Conservation (phyloP, 2,888 invertebrate species). For the Gari tellinella region DNA sequence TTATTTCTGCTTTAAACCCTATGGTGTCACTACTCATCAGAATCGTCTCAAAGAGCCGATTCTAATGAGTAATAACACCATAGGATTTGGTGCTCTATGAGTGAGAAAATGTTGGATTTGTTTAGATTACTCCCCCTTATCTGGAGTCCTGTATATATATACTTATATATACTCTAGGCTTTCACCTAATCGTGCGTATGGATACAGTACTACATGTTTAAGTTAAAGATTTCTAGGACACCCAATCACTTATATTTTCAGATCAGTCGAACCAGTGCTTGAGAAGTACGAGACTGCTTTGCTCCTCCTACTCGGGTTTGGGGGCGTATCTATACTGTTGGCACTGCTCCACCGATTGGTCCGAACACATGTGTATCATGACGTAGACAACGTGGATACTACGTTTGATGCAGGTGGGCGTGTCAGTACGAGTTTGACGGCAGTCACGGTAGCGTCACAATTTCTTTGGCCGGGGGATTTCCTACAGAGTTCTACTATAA, state of each 20-base stretch:
- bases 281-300: conserved; percentile 68
- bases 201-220: too few relatives aligned
- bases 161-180: too few relatives aligned
- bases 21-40: too few relatives aligned
- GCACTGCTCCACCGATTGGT: conserved; percentile 70
- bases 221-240: too few relatives aligned
- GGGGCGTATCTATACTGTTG: conserved; percentile 70
- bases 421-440: conserved; percentile 71
- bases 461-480: conserved; percentile 75
- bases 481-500: conserved; percentile 71
- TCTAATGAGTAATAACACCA: too few relatives aligned
- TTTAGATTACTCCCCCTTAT: too few relatives aligned
- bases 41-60: too few relatives aligned
- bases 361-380: conserved; percentile 68
- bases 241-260: conserved; percentile 1
- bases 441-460: conserved; percentile 74
- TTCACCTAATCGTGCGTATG: too few relatives aligned
- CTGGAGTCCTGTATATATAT: too few relatives aligned
- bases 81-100: too few relatives aligned
- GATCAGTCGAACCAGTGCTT: conserved; percentile 47
- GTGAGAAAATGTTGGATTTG: too few relatives aligned
- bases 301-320: conserved; percentile 72
- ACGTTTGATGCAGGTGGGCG: conserved; percentile 76
- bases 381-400: conserved; percentile 72
- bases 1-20: too few relatives aligned